Evolutionary conservation across 2,113 vertebrate genomes (phyloP).

Genomic region (Lynx canadensis): DNA sequence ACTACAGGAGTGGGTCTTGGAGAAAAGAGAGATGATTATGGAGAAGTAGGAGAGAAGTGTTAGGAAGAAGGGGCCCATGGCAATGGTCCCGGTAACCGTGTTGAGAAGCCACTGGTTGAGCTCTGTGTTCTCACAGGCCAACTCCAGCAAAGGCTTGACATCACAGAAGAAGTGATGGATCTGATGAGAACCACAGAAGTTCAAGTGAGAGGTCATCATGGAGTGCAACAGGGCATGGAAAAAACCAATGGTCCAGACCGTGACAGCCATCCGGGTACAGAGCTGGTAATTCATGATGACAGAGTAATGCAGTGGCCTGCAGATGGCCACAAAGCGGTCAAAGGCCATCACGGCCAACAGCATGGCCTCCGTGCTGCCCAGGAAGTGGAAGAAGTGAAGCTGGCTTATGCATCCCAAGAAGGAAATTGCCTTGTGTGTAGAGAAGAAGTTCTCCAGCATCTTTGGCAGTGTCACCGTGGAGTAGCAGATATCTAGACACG

Average conservation of each 20-base stretch:
- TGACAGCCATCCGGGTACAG: neutral
- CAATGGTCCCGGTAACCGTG: neutral
- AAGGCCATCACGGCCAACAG: constrained; percentile 7
- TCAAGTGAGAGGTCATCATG: constrained; percentile 34
- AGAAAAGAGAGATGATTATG: constrained; percentile 29
- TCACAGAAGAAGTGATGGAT: constrained; percentile 56
- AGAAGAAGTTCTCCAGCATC: constrained; percentile 52
- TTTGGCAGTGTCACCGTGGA: constrained; percentile 57
- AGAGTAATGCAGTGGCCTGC: constrained; percentile 42
- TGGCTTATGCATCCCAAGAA: constrained; percentile 44
- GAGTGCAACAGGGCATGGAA: constrained; percentile 51
- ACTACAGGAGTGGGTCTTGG: neutral
- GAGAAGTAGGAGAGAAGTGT: constrained; percentile 66
- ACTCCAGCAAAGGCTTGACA: neutral
- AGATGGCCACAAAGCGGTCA: neutral
- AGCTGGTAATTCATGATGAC: constrained; percentile 33
- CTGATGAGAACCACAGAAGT: constrained; percentile 50
- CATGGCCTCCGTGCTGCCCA: constrained; percentile 11
- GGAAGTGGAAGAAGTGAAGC: constrained; percentile 56
- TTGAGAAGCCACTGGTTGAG: constrained; percentile 9
- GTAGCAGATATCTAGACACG: constrained; percentile 65
- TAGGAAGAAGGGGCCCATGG: constrained; percentile 36
- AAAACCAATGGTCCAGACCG: constrained; percentile 37
- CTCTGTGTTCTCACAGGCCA: neutral
- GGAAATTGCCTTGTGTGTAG: constrained; percentile 14